These are phyloP conservation scores for Cylloceria caligata DNA, from an alignment of 2,888 invertebrate genomes.

Conservation along the genomic window DNA sequence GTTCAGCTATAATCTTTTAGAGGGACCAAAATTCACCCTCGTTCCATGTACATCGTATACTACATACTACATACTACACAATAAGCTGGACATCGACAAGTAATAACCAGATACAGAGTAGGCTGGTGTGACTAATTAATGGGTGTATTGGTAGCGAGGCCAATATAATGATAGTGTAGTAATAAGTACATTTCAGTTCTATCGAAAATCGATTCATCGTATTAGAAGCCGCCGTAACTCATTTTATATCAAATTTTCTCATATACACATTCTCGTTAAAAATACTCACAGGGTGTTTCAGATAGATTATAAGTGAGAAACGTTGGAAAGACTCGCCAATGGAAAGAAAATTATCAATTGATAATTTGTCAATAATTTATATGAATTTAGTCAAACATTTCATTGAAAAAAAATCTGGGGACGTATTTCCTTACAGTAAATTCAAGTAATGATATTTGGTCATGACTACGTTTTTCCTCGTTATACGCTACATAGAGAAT, in stretches of 20 bases:
- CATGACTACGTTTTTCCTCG: no score
- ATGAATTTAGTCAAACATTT: background rate
- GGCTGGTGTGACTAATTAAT: conserved; percentile 49
- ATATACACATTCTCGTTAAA: background rate
- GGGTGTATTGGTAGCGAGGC: conserved; percentile 39
- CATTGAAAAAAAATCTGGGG: background rate
- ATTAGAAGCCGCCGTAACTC: conserved; percentile 2
- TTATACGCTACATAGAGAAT: no score
- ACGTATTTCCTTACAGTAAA: background rate
- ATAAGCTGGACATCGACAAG: conserved; percentile 56
- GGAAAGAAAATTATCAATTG: background rate
- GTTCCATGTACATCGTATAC: conserved; percentile 19
- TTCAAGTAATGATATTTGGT: no score
- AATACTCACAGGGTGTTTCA: background rate
- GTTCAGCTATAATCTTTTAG: conserved; percentile 5
- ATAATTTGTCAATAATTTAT: background rate
- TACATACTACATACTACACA: background rate
- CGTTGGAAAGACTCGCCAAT: no score
- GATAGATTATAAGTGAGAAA: conserved; percentile 1
- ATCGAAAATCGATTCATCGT: conserved; percentile 34
- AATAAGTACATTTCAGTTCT: conserved; percentile 28
- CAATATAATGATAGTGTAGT: conserved; percentile 50
- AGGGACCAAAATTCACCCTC: conserved; percentile 53
- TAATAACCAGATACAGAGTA: conserved; percentile 46
- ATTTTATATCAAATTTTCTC: conserved; percentile 52